These are phyloP conservation scores for Hydrochoerus hydrochaeris DNA, from an alignment of 2,113 vertebrate species.

Conservation along the genomic window DNA sequence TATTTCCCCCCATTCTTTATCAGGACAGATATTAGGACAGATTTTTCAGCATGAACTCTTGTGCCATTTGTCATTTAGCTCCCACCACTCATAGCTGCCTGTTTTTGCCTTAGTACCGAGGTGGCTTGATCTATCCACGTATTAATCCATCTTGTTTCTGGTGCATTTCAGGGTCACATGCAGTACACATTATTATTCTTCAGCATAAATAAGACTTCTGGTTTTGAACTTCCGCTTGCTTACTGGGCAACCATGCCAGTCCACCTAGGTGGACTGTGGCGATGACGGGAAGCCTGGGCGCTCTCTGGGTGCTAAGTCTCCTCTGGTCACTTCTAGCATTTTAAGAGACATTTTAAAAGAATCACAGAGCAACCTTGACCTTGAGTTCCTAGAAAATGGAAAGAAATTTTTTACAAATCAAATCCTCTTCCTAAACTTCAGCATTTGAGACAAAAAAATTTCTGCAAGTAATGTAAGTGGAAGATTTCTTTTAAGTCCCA, in stretches of 20 bases:
- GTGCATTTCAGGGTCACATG: slow-evolving; percentile 6
- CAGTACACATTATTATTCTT: background rate
- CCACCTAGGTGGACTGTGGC: background rate
- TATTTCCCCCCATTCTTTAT: background rate
- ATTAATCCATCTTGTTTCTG: background rate
- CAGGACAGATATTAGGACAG: too few relatives aligned
- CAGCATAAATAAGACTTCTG: background rate
- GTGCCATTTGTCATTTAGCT: background rate
- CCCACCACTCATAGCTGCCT: background rate
- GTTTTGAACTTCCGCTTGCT: slow-evolving; percentile 10
- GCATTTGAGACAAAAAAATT: background rate
- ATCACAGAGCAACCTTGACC: background rate
- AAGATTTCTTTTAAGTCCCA: background rate
- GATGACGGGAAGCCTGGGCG: background rate
- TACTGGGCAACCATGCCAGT: background rate
- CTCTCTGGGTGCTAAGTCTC: background rate
- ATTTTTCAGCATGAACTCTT: background rate
- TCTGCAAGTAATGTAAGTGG: background rate
- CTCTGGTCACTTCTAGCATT: background rate
- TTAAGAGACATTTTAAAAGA: background rate
- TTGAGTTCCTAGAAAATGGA: slow-evolving; percentile 56
- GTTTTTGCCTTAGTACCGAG: background rate
- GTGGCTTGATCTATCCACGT: background rate
- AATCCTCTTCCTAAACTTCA: background rate
- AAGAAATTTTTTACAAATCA: slow-evolving; percentile 12